Conservation (phyloP, 1,140 invertebrate genomes). For the Rhynchophorus ferrugineus region DNA sequence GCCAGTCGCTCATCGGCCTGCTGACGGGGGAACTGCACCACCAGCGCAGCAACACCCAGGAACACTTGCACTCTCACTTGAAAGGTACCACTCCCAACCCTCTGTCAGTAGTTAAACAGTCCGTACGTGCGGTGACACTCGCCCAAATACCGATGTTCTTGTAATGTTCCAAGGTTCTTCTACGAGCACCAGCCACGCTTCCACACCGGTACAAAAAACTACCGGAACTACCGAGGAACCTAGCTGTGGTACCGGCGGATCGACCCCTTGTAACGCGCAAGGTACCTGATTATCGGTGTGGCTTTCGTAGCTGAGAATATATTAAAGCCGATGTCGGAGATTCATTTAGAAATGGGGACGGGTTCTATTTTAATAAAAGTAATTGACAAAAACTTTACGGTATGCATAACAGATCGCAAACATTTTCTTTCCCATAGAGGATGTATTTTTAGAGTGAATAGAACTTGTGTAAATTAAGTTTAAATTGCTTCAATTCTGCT, state of each 20-base stretch:
- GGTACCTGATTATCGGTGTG: slow-evolving; percentile 12
- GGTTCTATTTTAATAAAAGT: too few relatives aligned
- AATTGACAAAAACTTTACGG: too few relatives aligned
- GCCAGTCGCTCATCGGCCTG: slow-evolving; percentile 63
- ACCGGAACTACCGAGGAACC: slow-evolving; percentile 31
- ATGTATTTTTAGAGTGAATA: too few relatives aligned
- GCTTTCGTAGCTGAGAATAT: too few relatives aligned
- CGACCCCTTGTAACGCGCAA: slow-evolving; percentile 23
- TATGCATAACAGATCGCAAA: too few relatives aligned
- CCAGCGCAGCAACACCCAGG: slow-evolving; percentile 18
- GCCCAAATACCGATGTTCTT: neutral
- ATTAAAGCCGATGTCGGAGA: neutral
- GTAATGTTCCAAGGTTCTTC: slow-evolving; percentile 48
- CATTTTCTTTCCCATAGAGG: too few relatives aligned
- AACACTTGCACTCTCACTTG: slow-evolving; percentile 20
- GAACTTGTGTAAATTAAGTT: too few relatives aligned
- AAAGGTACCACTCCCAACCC: slow-evolving; percentile 15
- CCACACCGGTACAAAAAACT: slow-evolving; percentile 46
- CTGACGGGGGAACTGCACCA: slow-evolving; percentile 50
- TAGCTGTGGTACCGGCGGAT: slow-evolving; percentile 19
- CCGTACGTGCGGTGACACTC: neutral
- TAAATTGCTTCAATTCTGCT: too few relatives aligned
- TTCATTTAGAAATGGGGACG: too few relatives aligned
- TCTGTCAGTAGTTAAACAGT: neutral
- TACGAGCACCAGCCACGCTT: slow-evolving; percentile 47